Percentiles rank a stretch among this genome's conserved stretches.
Conservation (phyloP, 2,888 invertebrate species). For the Cephonodes hylas region DNA sequence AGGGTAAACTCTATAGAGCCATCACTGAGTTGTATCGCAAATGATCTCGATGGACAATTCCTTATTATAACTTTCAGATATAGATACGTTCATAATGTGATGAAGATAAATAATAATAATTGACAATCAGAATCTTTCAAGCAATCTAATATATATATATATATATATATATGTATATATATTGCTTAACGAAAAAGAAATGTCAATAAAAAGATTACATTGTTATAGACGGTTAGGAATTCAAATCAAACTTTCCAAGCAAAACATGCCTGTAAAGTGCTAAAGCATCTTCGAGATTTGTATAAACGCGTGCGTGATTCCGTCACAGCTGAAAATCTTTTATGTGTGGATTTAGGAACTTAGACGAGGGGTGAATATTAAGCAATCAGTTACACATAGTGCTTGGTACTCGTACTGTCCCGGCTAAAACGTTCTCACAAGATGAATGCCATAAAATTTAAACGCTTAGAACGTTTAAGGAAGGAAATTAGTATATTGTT, state of each 20-base stretch:
- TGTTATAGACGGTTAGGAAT: background rate
- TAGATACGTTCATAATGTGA: too few species aligned
- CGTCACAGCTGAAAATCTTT: slow-evolving; percentile 8
- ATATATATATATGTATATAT: too few species aligned
- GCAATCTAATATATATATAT: too few species aligned
- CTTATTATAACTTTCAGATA: background rate
- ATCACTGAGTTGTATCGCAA: background rate
- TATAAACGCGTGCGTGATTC: slow-evolving; percentile 8
- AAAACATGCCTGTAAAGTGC: background rate
- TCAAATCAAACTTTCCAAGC: background rate
- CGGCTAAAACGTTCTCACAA: background rate
- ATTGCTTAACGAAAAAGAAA: background rate
- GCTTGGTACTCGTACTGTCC: background rate
- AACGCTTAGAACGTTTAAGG: background rate
- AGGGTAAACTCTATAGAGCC: background rate
- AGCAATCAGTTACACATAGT: slow-evolving; percentile 1
- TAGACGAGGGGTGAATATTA: slow-evolving; percentile 10
- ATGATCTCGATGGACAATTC: background rate
- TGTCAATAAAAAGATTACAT: background rate
- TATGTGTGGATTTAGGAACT: slow-evolving; percentile 5
- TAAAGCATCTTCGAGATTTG: slow-evolving; percentile 1
- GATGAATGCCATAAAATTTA: background rate
- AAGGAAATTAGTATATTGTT: background rate
- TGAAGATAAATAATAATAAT: too few species aligned
- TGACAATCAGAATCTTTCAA: too few species aligned